Conservation (phyloP, 2,797 vertebrate genomes). For the Harpagifer antarcticus region DNA sequence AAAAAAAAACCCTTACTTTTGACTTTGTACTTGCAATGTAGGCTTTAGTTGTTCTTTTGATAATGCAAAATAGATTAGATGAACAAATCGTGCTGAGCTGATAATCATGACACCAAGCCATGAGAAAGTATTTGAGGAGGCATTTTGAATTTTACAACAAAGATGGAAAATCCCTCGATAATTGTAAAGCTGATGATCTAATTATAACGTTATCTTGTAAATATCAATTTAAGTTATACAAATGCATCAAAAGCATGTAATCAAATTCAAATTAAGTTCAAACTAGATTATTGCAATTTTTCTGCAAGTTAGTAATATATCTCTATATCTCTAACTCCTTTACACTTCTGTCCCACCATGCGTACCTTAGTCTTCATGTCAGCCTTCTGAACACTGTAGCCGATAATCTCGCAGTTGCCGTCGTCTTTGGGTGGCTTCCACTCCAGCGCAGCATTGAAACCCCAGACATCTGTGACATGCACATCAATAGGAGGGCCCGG, state of each 20-base stretch:
- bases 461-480: constrained; percentile 91
- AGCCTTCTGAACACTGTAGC: constrained; percentile 91
- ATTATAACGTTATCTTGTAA: neutral
- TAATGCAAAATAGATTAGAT: neutral
- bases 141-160: neutral
- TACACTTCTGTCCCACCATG: neutral
- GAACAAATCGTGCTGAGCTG: neutral
- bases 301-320: constrained; percentile 1
- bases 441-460: constrained; percentile 90
- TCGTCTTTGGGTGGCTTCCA: constrained; percentile 91
- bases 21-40: neutral
- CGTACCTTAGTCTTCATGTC: constrained; percentile 92
- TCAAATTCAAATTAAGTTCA: neutral
- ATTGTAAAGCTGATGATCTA: neutral
- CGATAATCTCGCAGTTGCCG: constrained; percentile 90
- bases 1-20: too few species aligned
- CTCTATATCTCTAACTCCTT: neutral
- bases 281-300: neutral
- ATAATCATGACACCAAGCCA: neutral
- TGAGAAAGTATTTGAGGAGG: neutral
- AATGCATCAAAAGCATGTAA: neutral
- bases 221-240: neutral
- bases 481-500: constrained; percentile 87
- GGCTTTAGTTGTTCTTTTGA: neutral
- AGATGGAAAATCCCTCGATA: neutral